A percentile compares a stretch with the other conserved stretches of the same genome.
Conservation (phyloP, 2,113 vertebrate genomes). For the Numenius arquata region DNA sequence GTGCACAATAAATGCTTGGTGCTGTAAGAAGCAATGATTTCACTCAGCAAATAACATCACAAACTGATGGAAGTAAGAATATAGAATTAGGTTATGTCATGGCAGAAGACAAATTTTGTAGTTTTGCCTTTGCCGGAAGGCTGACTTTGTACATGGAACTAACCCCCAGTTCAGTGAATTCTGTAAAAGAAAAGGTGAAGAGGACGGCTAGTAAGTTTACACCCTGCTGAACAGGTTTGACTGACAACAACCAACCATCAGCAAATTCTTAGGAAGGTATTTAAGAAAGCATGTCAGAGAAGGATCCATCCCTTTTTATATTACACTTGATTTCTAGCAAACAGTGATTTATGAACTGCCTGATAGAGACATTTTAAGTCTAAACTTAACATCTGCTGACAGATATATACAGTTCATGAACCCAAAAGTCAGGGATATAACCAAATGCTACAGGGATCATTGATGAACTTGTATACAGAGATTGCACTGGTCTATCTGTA, state of each 20-base stretch:
- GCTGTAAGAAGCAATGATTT: neutral
- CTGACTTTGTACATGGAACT: neutral
- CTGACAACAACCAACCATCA: neutral
- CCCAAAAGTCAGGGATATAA: neutral
- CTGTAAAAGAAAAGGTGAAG: neutral
- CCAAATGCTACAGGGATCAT: neutral
- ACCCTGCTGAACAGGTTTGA: neutral
- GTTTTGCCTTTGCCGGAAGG: neutral
- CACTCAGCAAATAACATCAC: neutral
- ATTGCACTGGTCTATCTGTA: neutral
- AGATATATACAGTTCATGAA: neutral
- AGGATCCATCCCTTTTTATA: neutral
- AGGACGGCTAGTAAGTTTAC: neutral
- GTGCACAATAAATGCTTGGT: neutral
- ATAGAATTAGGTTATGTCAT: neutral
- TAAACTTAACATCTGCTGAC: neutral
- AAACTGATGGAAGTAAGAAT: neutral
- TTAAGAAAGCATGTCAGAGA: neutral
- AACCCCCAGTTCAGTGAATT: neutral
- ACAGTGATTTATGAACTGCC: neutral
- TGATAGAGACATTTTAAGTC: neutral
- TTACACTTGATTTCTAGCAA: neutral
- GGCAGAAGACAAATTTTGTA: neutral
- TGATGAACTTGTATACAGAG: neutral
- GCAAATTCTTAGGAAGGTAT: neutral